phyloP scores from a whole-genome alignment of 2,888 invertebrate genomes.

The Amblyjoppa proteus region DNA sequence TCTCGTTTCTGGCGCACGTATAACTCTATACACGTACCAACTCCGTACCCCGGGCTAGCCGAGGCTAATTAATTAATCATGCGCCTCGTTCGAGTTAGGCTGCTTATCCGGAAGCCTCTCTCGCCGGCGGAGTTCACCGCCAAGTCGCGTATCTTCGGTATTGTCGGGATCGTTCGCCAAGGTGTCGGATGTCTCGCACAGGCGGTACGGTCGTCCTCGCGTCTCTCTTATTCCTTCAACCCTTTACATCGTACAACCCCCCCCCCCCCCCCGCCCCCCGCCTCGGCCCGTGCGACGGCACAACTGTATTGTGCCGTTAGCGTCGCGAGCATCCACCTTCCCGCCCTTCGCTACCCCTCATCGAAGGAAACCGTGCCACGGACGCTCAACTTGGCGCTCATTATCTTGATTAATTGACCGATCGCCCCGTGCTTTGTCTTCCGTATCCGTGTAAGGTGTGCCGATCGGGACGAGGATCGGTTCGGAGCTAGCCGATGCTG shows the following conservation, averaged over 20 bases:
- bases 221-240: constrained; percentile 56
- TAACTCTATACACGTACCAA: constrained; percentile 38
- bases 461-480: too few species aligned
- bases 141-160: constrained; percentile 84
- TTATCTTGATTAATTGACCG: constrained; percentile 85
- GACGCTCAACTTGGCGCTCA: constrained; percentile 81
- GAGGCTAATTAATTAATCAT: constrained; percentile 85
- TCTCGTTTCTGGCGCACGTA: constrained; percentile 48
- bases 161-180: constrained; percentile 81
- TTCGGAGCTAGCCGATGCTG: too few species aligned
- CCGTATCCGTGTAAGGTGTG: constrained; percentile 19
- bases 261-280: not conserved
- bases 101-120: constrained; percentile 67
- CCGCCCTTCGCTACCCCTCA: constrained; percentile 10
- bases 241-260: constrained; percentile 36
- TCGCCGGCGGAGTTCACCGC: constrained; percentile 81
- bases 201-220: constrained; percentile 75
- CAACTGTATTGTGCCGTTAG: constrained; percentile 6
- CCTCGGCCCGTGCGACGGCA: constrained; percentile 64
- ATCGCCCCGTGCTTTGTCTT: constrained; percentile 78
- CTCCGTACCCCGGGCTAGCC: constrained; percentile 79
- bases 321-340: constrained; percentile 29
- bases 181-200: constrained; percentile 84
- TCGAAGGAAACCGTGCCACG: constrained; percentile 45
- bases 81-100: constrained; percentile 75